Percentiles rank a stretch among this genome's conserved stretches.
Evolutionary conservation across 2,888 invertebrate genomes (phyloP).

Genomic region (Cylindroiulus punctatus): DNA sequence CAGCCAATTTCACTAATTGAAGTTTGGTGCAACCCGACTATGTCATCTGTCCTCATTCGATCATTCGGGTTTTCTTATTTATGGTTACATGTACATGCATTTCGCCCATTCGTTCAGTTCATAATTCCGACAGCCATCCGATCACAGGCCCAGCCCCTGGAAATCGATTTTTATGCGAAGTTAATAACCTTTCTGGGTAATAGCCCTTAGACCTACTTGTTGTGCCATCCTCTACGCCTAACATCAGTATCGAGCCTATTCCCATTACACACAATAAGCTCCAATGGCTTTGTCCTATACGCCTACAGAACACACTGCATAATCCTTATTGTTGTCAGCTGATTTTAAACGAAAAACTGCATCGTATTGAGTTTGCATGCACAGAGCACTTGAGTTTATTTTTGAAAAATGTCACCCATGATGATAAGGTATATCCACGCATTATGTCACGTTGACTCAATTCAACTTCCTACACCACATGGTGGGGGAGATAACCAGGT

Average conservation of each 20-base stretch:
- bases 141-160: background rate
- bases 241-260: background rate
- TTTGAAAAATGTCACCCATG: background rate
- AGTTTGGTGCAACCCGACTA: background rate
- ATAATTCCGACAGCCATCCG: background rate
- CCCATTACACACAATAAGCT: background rate
- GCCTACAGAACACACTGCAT: background rate
- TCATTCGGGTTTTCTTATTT: background rate
- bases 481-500: too few species aligned
- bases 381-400: background rate
- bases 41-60: background rate
- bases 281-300: background rate
- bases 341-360: background rate
- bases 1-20: background rate
- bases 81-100: too few species aligned
- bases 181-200: slow-evolving; percentile 21
- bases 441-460: background rate
- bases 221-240: background rate
- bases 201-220: background rate
- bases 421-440: background rate
- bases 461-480: too few species aligned
- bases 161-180: background rate
- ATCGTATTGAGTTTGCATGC: background rate
- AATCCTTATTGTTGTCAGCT: background rate
- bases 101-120: background rate